A percentile compares a stretch with the other conserved stretches of the same genome.
phyloP scores from a whole-genome alignment of 2,113 vertebrate species.

The Prionailurus bengalensis region DNA sequence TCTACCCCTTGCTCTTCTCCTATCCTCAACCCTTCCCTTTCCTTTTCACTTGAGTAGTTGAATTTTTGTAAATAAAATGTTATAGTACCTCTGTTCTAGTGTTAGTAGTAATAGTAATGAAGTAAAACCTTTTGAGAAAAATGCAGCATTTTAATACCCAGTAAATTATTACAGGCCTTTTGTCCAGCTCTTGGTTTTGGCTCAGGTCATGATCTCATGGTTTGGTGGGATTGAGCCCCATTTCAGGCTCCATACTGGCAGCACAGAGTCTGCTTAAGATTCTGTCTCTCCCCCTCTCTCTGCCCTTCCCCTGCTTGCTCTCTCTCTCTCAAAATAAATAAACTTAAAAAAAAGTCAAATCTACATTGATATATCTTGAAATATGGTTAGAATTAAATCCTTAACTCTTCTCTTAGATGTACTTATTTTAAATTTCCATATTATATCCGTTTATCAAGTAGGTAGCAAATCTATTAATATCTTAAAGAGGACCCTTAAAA shows the following conservation, averaged over 20 bases:
- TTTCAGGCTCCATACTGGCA: no score
- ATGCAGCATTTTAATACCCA: background rate
- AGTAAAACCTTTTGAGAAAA: conserved; percentile 12
- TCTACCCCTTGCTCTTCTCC: background rate
- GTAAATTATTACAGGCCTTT: background rate
- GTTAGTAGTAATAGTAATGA: background rate
- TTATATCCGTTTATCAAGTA: background rate
- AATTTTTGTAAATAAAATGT: background rate
- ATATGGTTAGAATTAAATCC: background rate
- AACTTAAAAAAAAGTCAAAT: background rate
- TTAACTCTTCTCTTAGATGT: background rate
- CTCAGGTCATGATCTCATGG: no score
- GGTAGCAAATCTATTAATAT: background rate
- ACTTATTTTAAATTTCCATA: background rate
- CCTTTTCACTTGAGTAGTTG: background rate
- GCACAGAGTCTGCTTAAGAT: no score
- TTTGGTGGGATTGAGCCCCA: no score
- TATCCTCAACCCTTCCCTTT: background rate
- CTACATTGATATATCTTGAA: background rate
- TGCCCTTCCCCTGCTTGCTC: no score
- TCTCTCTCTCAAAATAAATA: no score
- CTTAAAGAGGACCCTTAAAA: background rate
- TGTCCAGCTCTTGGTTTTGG: no score
- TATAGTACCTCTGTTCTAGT: background rate
- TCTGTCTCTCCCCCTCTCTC: no score